A percentile compares a stretch with the other conserved stretches of the same genome.
phyloP scores from a whole-genome alignment of 2,113 vertebrate genomes.

The Heterocephalus glaber region DNA sequence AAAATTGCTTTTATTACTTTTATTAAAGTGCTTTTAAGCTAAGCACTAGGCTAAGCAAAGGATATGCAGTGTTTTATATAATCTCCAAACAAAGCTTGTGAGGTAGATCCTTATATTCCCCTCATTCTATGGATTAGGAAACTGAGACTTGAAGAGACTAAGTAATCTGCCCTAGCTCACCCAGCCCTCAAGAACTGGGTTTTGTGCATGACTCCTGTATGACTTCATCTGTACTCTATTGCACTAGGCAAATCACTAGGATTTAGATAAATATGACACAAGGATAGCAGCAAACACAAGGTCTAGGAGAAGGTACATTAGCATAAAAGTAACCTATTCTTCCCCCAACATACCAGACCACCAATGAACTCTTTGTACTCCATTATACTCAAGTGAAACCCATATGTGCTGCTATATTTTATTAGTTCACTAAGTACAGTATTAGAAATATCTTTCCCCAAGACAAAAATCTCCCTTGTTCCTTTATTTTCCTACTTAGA shows the following conservation, averaged over 20 bases:
- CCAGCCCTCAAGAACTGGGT: background rate
- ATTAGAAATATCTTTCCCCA: background rate
- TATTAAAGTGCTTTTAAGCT: background rate
- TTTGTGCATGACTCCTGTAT: background rate
- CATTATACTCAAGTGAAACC: background rate
- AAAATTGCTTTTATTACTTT: constrained; percentile 16
- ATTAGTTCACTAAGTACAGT: background rate
- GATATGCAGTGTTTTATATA: background rate
- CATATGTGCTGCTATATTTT: background rate
- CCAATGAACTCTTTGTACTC: background rate
- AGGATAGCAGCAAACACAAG: background rate
- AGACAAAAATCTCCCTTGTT: background rate
- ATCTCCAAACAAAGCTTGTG: background rate
- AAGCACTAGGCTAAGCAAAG: background rate
- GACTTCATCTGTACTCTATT: background rate
- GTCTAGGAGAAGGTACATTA: background rate
- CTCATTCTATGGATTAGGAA: background rate
- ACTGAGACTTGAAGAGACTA: background rate
- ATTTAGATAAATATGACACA: background rate
- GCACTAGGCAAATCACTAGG: background rate
- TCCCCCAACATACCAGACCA: background rate
- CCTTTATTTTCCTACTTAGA: background rate
- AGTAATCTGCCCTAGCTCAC: background rate
- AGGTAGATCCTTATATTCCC: background rate
- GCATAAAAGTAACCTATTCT: background rate